Conservation (phyloP, 2,797 vertebrate species). For the Coracias cyanogaster region DNA sequence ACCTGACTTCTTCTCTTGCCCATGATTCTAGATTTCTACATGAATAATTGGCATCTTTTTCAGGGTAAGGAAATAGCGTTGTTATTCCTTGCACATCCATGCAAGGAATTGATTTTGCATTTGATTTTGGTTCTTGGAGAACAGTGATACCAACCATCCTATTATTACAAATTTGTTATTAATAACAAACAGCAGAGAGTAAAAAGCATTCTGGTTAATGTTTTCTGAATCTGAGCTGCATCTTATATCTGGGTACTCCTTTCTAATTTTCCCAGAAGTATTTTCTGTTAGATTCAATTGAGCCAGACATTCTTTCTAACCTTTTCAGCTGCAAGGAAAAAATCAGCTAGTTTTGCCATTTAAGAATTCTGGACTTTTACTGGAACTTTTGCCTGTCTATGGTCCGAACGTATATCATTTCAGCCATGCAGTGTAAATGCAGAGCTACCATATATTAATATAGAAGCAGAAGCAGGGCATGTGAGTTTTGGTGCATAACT, state of each 20-base stretch:
- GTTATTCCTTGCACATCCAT: background rate
- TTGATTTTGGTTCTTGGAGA: background rate
- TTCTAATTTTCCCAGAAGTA: background rate
- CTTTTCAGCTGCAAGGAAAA: background rate
- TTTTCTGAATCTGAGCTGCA: background rate
- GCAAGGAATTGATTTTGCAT: background rate
- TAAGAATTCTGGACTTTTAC: background rate
- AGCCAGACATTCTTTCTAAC: background rate
- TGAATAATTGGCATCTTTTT: background rate
- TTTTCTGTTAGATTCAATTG: background rate
- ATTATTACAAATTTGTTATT: background rate
- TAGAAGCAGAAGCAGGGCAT: background rate
- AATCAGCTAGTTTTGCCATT: background rate
- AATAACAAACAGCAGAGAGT: background rate
- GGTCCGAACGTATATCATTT: background rate
- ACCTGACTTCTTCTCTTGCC: background rate
- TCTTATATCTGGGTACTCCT: background rate
- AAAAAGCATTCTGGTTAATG: background rate
- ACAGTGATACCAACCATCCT: background rate
- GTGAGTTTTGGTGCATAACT: background rate
- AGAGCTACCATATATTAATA: background rate
- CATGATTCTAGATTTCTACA: background rate
- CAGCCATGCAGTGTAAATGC: background rate
- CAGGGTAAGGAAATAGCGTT: background rate
- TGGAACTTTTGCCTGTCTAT: background rate